These are phyloP conservation scores for Corydoras maculifer DNA, from an alignment of 2,113 vertebrate genomes.

Conservation along the genomic window DNA sequence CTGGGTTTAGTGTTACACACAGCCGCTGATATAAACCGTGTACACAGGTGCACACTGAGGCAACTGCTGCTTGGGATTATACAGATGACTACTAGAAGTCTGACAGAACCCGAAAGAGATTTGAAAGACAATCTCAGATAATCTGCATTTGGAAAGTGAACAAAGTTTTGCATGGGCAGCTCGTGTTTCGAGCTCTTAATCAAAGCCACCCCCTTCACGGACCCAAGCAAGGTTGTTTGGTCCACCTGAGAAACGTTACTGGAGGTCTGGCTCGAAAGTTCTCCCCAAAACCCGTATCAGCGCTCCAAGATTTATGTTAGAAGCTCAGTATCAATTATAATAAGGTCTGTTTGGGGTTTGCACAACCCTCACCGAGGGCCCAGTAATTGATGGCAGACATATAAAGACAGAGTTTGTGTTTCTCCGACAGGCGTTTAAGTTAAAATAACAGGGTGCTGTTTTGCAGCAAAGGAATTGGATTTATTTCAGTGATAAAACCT, in stretches of 20 bases:
- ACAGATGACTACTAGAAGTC: constrained; percentile 26
- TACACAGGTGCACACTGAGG: constrained; percentile 37
- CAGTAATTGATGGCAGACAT: constrained; percentile 52
- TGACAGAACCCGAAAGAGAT: constrained; percentile 35
- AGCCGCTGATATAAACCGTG: constrained; percentile 19
- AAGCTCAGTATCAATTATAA: constrained; percentile 45
- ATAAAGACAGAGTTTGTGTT: constrained; percentile 55
- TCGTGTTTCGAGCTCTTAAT: constrained; percentile 38
- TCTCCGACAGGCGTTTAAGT: constrained; percentile 53
- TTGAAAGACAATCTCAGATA: constrained; percentile 34
- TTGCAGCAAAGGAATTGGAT: constrained; percentile 49
- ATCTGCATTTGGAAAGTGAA: constrained; percentile 44
- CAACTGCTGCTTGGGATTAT: constrained; percentile 33
- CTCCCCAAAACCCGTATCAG: not conserved
- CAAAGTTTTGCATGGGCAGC: constrained; percentile 33
- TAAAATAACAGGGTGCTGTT: constrained; percentile 48
- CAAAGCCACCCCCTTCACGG: constrained; percentile 34
- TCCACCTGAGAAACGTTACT: constrained; percentile 39
- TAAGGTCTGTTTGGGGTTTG: constrained; percentile 21
- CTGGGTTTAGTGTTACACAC: constrained; percentile 40
- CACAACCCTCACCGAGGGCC: constrained; percentile 40
- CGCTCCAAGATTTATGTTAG: constrained; percentile 49
- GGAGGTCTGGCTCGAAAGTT: constrained; percentile 22
- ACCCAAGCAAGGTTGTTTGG: constrained; percentile 15
- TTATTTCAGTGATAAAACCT: constrained; percentile 58